Base-by-base conservation (phyloP, 92 coral and sea anemone genomes). In the Actinostola sp. region DNA sequence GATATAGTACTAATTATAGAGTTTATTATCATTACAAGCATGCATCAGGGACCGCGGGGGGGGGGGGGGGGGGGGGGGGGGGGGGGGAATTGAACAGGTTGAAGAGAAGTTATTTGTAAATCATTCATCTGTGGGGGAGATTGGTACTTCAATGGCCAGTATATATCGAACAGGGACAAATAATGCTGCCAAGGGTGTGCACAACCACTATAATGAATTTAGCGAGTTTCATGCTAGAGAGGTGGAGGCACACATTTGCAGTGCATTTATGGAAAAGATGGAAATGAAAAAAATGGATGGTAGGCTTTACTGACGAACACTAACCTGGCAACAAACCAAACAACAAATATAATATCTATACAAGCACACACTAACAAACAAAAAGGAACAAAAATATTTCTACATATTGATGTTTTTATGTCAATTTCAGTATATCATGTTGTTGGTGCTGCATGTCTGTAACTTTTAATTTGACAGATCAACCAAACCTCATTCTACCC, bases 181-280 rank as follows among this genome's bases (percentile, higher is more conserved):
- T 29, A 72, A 80, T 80, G 85, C 85, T 6, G 85, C 85, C 15
- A 80, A 80, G 43, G 85, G 71, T 20, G 77, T 70, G 3, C 29
- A 41, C 49, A 71, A 31, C 46, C 71, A 80, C 28, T 80, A 80
- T 30, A 80, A 80, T 55, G 79, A 80, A 54, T 80, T 35, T 29
- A 80, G 63, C 19, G 79, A 80, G 33, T 80, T 80, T 53, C 79
- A 80, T 25, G 25, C 44, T 24, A 58, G 85, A 36, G 85, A 80
- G 65, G 41, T 54, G 26, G 85, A 80, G 33, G 85, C 87, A 35
- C 87, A 82, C 61, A 42, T 78, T 39, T 82, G 87, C 67, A 71
- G 77, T 33, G 73, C 87, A 59, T 82, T 82, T 58, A 74, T 82
- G 87, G 71, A 66, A 49, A 82, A 73, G 87, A 53, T 65, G 24